phyloP scores from a whole-genome alignment of 2,888 invertebrate species.

The Actias luna region DNA sequence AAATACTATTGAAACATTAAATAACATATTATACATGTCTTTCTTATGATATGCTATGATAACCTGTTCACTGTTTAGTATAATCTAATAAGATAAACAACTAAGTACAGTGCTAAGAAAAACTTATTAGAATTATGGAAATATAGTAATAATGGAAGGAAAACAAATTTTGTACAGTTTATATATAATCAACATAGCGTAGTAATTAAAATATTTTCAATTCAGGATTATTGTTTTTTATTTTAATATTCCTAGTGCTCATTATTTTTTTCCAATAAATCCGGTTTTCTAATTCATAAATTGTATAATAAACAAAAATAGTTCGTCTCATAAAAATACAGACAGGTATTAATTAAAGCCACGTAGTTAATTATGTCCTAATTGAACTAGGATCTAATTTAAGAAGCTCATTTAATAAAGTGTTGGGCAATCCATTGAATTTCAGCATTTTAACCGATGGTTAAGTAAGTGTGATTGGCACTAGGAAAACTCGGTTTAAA shows the following conservation, averaged over 20 bases:
- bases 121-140: neutral
- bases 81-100: neutral
- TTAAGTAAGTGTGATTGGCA: constrained; percentile 6
- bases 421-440: constrained; percentile 3
- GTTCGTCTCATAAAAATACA: too few relatives aligned
- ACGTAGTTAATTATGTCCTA: constrained; percentile 2
- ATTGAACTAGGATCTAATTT: neutral
- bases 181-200: neutral
- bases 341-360: neutral
- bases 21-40: neutral
- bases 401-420: neutral
- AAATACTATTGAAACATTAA: neutral
- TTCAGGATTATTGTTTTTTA: too few relatives aligned
- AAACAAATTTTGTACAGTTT: too few relatives aligned
- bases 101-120: neutral
- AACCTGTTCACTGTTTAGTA: neutral
- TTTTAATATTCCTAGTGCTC: too few relatives aligned
- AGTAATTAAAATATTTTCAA: too few relatives aligned
- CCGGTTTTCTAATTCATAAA: too few relatives aligned
- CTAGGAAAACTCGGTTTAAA: neutral
- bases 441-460: neutral
- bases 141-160: neutral
- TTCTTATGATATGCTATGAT: neutral
- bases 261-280: too few relatives aligned
- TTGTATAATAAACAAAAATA: too few relatives aligned